Base-by-base conservation (phyloP, 1,140 invertebrate species). In the Nasonia longicornis region DNA sequence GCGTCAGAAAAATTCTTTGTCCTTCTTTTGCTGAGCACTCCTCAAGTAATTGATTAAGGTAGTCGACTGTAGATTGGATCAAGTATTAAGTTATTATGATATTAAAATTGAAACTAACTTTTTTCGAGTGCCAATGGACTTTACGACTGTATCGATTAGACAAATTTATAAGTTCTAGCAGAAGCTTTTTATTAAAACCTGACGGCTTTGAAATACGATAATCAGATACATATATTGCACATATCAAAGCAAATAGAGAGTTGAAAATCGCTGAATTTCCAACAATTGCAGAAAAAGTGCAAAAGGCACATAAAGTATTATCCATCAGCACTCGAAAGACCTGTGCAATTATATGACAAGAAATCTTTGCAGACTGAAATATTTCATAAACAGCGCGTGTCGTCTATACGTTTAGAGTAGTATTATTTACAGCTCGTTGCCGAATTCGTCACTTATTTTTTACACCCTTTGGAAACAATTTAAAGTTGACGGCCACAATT, bases 361-460 rank as follows among this genome's bases (percentile, higher is more conserved):
- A 63, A 75, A 82, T 48, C 22, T 66, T 74, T 78, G 71, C 81
- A 78, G 81, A 78, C 76, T 78, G 81, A 82, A 64, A 77, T 72
- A 70, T n/a, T 79, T 74, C 35, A 26, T 73, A 73, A n/a, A 26
- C n/a, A 72, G 20, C 20, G 52, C 52, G n/a, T 20, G 52, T 0
- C 52, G 52, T 58, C 52, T 20, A 58, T 58, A 58, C 16, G 52
- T 58, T 20, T 58, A 58, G 52, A 58, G 0, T 58, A 58, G 52
- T 58, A 20, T 58, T 58, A 58, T 58, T 58, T 58, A 58, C 52
- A 58, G 16, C 16, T 58, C 52, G 16, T 58, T 58, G 16, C 52
- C 52, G 52, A 58, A 58, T 58, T n/a, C 16, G n/a, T 58, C 3
- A 58, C 20, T 58, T 58, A 58, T 58, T 58, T 58, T 58, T n/a